These are phyloP conservation scores for Lycaon pictus DNA, from an alignment of 2,113 vertebrate genomes.

Conservation along the genomic window DNA sequence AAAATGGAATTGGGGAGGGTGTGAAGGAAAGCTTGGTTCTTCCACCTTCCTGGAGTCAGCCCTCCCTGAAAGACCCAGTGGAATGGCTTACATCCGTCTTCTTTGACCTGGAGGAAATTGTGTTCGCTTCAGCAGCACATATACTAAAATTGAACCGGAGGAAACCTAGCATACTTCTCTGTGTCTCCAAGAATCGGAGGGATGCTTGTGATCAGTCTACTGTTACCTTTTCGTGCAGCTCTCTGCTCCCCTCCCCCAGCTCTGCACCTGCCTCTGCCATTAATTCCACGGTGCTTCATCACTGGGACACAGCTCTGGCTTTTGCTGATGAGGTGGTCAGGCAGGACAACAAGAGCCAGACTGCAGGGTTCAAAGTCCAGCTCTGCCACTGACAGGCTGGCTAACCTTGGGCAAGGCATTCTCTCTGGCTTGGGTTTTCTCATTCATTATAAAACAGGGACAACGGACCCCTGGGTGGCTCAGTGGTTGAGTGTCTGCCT, in stretches of 20 bases:
- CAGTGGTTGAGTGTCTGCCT: too few species aligned
- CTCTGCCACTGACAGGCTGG: not conserved
- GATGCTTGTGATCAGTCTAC: accelerated
- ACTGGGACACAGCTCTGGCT: not conserved
- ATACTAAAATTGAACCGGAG: not conserved
- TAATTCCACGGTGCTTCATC: not conserved
- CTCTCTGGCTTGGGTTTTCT: not conserved
- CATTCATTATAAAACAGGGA: not conserved
- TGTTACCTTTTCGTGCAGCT: not conserved
- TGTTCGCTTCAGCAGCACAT: too few species aligned
- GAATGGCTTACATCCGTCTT: not conserved
- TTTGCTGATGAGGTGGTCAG: not conserved
- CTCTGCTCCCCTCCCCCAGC: not conserved
- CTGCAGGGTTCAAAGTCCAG: not conserved
- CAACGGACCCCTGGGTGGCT: not conserved
- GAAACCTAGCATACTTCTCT: not conserved
- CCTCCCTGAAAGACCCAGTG: not conserved
- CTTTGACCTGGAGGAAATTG: not conserved
- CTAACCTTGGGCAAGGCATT: not conserved
- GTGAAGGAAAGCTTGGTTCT: accelerated
- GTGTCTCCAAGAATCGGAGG: accelerated
- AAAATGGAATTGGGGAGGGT: not conserved
- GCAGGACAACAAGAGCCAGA: not conserved
- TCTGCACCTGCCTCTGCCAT: not conserved
- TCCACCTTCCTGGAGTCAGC: not conserved